These are phyloP conservation scores for Odontocerum albicorne DNA, from an alignment of 2,888 invertebrate species.

Conservation along the genomic window DNA sequence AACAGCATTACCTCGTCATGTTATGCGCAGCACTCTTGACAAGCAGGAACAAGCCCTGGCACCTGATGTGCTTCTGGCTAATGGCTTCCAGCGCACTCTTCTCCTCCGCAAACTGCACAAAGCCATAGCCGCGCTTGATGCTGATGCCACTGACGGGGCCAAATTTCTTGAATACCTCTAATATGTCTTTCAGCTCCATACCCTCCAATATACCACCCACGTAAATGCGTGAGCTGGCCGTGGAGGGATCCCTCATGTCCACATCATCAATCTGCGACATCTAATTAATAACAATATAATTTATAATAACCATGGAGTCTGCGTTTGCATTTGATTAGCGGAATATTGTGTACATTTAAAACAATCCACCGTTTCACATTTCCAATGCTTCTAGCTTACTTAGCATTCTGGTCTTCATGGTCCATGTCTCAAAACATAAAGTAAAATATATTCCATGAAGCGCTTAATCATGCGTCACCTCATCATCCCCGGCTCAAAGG, in stretches of 20 bases:
- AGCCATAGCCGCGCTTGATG: conserved; percentile 68
- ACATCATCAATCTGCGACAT: conserved; percentile 31
- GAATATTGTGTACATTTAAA: too few species aligned
- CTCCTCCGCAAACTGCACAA: conserved; percentile 82
- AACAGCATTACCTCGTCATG: too few species aligned
- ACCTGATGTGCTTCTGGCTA: conserved; percentile 65
- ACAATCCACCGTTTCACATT: too few species aligned
- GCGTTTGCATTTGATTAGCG: too few species aligned
- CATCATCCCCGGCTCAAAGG: too few species aligned
- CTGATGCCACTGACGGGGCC: conserved; percentile 63
- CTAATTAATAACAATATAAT: too few species aligned
- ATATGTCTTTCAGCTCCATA: conserved; percentile 67
- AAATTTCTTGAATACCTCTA: conserved; percentile 73
- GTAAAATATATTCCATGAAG: too few species aligned
- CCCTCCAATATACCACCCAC: conserved; percentile 73
- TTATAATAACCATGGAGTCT: too few species aligned
- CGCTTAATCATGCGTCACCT: too few species aligned
- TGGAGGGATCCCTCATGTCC: conserved; percentile 72
- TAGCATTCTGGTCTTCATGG: too few species aligned
- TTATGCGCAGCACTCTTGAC: conserved; percentile 62
- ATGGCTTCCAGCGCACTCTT: conserved; percentile 76
- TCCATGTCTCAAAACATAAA: too few species aligned
- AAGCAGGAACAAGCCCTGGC: conserved; percentile 72
- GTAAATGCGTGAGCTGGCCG: conserved; percentile 76
- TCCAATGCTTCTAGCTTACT: too few species aligned